These are phyloP conservation scores for Pocillopora grandis DNA, from an alignment of 92 coral and sea anemone genomes.

Conservation along the genomic window DNA sequence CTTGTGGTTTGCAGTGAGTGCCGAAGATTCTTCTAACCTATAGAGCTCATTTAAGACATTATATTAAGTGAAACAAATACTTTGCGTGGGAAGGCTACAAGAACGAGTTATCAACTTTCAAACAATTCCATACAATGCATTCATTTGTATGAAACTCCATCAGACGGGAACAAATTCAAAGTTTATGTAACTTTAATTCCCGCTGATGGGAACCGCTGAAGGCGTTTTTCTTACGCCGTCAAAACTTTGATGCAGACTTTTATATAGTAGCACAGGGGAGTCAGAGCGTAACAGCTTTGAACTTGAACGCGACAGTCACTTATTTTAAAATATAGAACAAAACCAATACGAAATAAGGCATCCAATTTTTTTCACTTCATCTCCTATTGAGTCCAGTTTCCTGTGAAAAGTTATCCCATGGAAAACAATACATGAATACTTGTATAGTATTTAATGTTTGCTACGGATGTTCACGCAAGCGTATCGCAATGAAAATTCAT, in stretches of 20 bases:
- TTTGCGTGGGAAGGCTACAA: background rate
- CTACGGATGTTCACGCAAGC: too few relatives aligned
- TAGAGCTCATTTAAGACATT: background rate
- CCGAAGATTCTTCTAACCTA: background rate
- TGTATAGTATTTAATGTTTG: too few relatives aligned
- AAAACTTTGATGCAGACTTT: background rate
- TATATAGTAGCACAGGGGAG: background rate
- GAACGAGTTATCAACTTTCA: conserved; percentile 8
- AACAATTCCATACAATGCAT: conserved; percentile 7
- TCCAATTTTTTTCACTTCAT: too few relatives aligned
- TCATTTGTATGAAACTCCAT: conserved; percentile 14
- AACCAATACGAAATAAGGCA: too few relatives aligned
- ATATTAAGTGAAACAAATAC: background rate
- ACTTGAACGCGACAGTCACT: too few relatives aligned
- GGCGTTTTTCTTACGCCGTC: background rate
- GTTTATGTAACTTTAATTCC: conserved; percentile 11
- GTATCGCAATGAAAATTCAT: too few relatives aligned
- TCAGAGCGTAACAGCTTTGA: background rate
- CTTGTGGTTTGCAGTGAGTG: background rate
- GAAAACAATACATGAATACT: too few relatives aligned
- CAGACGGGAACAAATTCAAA: conserved; percentile 7
- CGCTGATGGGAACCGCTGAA: conserved; percentile 31
- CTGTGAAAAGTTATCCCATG: too few relatives aligned
- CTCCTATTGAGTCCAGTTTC: too few relatives aligned
- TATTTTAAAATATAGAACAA: too few relatives aligned